Conservation (phyloP, 2,797 vertebrate genomes). For the Pseudotriccus pelzelni region DNA sequence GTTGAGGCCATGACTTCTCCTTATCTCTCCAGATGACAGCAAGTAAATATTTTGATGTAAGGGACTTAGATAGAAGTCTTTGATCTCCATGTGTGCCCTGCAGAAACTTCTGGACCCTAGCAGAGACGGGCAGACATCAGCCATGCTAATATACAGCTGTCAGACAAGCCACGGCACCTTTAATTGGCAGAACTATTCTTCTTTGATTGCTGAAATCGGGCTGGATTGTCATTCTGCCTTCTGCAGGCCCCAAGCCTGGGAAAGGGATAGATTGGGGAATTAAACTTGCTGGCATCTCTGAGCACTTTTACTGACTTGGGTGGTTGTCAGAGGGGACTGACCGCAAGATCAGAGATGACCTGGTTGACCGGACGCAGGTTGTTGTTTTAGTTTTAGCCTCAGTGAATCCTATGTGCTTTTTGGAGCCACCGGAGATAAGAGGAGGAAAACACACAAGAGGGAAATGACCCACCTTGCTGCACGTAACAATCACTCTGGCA, state of each 20-base stretch:
- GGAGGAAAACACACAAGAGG: conserved; percentile 1
- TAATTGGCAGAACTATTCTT: background rate
- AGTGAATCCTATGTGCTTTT: conserved; percentile 29
- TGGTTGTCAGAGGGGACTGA: conserved; percentile 40
- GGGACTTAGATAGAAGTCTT: conserved; percentile 49
- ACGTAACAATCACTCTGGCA: background rate
- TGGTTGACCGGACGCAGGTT: background rate
- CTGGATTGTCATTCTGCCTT: background rate
- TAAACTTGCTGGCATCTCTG: background rate
- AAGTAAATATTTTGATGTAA: conserved; percentile 67
- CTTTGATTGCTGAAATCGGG: background rate
- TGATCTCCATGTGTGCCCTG: conserved; percentile 41
- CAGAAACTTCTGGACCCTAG: conserved; percentile 32
- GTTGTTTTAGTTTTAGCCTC: conserved; percentile 51
- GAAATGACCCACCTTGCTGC: conserved; percentile 40
- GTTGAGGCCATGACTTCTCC: conserved; percentile 41
- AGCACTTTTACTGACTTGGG: background rate
- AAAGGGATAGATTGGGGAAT: background rate
- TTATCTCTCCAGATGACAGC: conserved; percentile 58
- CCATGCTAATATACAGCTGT: background rate
- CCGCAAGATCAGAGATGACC: conserved; percentile 34
- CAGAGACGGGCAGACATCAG: background rate
- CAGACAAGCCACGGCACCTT: background rate
- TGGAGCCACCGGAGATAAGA: conserved; percentile 47
- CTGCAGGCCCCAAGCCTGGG: background rate